Evolutionary conservation across 2,113 vertebrate genomes (phyloP), one percentile per base, ranked within the genome.

Genomic region (Haemorhous mexicanus): DNA sequence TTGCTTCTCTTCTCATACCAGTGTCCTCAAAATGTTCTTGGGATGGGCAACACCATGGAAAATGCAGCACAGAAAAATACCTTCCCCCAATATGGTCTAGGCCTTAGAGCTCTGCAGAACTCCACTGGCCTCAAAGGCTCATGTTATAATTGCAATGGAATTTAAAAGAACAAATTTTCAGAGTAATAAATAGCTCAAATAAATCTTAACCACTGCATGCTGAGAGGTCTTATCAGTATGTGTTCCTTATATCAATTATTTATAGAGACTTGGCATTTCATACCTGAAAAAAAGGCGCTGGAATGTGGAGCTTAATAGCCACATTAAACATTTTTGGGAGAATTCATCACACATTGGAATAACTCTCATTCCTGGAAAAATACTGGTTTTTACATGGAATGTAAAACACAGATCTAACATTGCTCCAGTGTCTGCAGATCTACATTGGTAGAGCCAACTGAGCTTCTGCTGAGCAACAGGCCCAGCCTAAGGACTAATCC

Each of bases 111-210:
- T 80, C 64, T 93, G 94, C 96, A 98, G 93, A 97, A 94, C 87
- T 81, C 74, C 49, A 86, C 93, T 90, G 82, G 90, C 95, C 96
- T 97, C 95, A 93, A 77, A 96, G 93, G 93, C 80, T 95, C 90
- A 89, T 97, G 97, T 90, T 96, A 96, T 98, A 97, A 98, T 95
- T 97, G 95, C 94, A 97, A 97, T 95, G 97, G 97, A 98, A 98
- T 98, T 97, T 94, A 95, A 97, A 97, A 97, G 95, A 96, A 96
- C 89, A 84, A 90, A 97, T 97, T 97, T 97, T 96, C 94, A 96
- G 92, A 95, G 95, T 96, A 98, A 97, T 97, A 97, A 98, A 98
- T 97, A 98, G 94, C 96, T 94, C 89, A 94, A 90, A 97, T 97
- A 98, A 98, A 97, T 98, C 96, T 97, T 96, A 93, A 90, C 77